Evolutionary conservation across 2,797 vertebrate genomes (phyloP).

Genomic region (Philypnodon macrostomus): DNA sequence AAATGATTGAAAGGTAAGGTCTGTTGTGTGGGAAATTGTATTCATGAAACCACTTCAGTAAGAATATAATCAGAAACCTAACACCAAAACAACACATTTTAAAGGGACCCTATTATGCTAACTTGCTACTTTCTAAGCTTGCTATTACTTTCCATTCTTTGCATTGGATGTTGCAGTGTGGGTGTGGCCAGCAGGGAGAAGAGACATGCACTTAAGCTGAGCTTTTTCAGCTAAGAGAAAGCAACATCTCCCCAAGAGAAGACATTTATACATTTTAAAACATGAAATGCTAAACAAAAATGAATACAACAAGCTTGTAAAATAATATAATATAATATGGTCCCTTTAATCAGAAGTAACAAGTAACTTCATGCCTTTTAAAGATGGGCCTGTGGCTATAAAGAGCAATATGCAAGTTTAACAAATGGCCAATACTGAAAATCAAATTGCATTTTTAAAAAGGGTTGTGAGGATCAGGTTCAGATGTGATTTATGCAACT

Average conservation of each 20-base stretch:
- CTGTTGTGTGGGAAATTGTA: conserved; percentile 20
- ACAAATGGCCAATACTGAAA: conserved; percentile 31
- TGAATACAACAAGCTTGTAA: too few species aligned
- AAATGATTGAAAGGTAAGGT: conserved; percentile 36
- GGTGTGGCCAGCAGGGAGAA: too few species aligned
- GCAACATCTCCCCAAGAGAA: conserved; percentile 19
- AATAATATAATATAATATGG: too few species aligned
- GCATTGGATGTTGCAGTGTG: too few species aligned
- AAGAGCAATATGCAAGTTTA: conserved; percentile 72
- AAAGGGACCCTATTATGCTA: too few species aligned
- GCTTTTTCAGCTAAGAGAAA: too few species aligned
- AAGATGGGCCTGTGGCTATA: conserved; percentile 31
- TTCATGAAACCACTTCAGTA: conserved; percentile 25
- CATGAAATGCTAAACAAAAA: conserved; percentile 21
- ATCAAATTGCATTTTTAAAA: conserved; percentile 11
- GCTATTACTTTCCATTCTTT: too few species aligned
- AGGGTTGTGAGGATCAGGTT: conserved; percentile 37
- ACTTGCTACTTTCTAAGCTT: too few species aligned
- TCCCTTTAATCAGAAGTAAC: too few species aligned
- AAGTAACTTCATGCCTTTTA: conserved; percentile 49
- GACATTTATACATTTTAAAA: conserved; percentile 23
- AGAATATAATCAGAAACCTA: too few species aligned
- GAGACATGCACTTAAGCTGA: too few species aligned
- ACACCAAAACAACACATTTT: too few species aligned
- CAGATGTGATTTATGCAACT: conserved; percentile 54